phyloP scores from a whole-genome alignment of 2,888 invertebrate species.

The Plebejus argus region DNA sequence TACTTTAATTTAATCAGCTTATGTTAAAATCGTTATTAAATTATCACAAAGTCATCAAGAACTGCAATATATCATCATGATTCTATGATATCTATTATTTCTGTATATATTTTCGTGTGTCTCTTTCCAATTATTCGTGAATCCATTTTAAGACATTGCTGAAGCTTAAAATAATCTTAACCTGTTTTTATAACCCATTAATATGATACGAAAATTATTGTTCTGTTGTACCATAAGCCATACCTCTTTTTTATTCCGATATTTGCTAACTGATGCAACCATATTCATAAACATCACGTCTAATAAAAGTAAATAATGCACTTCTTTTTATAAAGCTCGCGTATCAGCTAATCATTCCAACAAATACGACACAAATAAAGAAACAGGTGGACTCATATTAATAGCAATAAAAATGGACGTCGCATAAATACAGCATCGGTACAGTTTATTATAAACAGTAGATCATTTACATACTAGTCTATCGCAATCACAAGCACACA shows the following conservation, averaged over 20 bases:
- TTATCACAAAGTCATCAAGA: too few relatives aligned
- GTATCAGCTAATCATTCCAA: slow-evolving; percentile 9
- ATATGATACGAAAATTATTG: background rate
- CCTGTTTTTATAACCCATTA: background rate
- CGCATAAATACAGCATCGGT: slow-evolving; percentile 57
- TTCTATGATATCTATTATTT: background rate
- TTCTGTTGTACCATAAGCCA: background rate
- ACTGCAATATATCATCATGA: background rate
- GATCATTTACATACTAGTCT: background rate
- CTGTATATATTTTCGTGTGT: too few relatives aligned
- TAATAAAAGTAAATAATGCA: slow-evolving; percentile 9
- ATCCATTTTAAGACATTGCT: background rate
- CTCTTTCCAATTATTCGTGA: background rate
- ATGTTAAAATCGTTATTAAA: too few relatives aligned
- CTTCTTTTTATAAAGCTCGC: background rate
- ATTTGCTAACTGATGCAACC: background rate
- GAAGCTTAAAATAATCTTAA: background rate
- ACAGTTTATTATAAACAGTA: background rate
- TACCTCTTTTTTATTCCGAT: background rate
- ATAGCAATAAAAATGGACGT: slow-evolving; percentile 64
- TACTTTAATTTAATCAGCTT: too few relatives aligned
- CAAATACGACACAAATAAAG: slow-evolving; percentile 32
- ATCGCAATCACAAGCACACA: background rate
- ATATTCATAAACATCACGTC: background rate
- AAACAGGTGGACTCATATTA: slow-evolving; percentile 53